phyloP scores from a whole-genome alignment of 2,113 vertebrate species.

The Promerops cafer region DNA sequence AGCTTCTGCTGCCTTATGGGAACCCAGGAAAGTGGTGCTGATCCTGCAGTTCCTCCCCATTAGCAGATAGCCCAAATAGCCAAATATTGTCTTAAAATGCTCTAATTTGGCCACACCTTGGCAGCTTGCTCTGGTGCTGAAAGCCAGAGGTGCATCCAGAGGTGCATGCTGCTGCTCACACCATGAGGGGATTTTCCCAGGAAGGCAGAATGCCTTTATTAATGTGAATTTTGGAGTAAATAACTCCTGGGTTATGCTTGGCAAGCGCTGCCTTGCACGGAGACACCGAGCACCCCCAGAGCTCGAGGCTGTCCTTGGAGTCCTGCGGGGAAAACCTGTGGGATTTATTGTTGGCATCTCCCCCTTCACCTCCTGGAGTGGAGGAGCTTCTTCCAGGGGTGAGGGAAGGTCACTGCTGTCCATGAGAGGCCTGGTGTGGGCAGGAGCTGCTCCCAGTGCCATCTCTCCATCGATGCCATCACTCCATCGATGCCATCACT shows the following conservation, averaged over 20 bases:
- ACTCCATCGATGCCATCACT: neutral
- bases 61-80: neutral
- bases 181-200: neutral
- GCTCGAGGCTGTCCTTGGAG: accelerated
- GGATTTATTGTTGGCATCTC: neutral
- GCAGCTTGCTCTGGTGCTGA: neutral
- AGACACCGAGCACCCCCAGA: accelerated
- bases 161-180: no score
- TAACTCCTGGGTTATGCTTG: neutral
- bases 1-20: neutral
- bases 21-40: neutral
- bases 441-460: neutral
- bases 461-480: neutral
- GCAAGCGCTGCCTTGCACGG: accelerated
- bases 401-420: neutral
- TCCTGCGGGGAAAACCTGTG: accelerated
- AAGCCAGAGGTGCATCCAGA: neutral
- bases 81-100: neutral
- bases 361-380: accelerated
- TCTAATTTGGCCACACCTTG: neutral
- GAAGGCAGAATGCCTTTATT: neutral
- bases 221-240: neutral
- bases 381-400: neutral
- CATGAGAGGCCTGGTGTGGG: accelerated
- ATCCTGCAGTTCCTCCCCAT: neutral